Base-by-base conservation (phyloP, 2,113 vertebrate species). In the Pipa parva region DNA sequence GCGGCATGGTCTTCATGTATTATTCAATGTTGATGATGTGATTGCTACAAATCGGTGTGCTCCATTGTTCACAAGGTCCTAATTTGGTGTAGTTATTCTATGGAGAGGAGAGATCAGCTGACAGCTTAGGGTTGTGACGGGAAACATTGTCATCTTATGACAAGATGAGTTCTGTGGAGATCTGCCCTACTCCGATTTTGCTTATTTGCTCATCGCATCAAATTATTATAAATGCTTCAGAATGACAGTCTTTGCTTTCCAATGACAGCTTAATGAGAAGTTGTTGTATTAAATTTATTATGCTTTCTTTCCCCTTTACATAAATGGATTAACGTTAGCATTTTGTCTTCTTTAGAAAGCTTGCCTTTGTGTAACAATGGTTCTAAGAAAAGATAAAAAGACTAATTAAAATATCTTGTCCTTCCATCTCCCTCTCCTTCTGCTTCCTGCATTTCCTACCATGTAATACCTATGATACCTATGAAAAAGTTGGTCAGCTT, bases 111-210 rank as follows among this genome's bases (percentile, higher is more conserved):
- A 45, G 52, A 49, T 45, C 58, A 52, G 54, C 24, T 70, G 66
- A 70, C 66, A 70, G 58, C 56, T 60, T 61, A 29, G 66, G 66
- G 51, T 54, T 61, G 48, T 28, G 66, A 52, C 66, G 28, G 50
- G 22, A 70, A 58, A 70, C 66, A 61, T 42, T 70, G 66, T 70
- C 66, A 70, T 48, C 57, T 70, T 54, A 52, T 70, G 66, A 70
- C 66, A 70, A 70, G 57, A 70, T 61, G 66, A 70, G 60, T 70
- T 58, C 60, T 36, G 57, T 58, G 60, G 57, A 61, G 58, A 70
- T 70, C 66, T 61, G 46, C 60, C 57, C 66, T 70, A 20, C 61
- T 33, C 57, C 28, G 31, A 42, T 70, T 70, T 36, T 21, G 46
- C 46, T 61, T 42, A 49, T 55, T 58, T 48, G 60, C 58, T 60